Percentiles rank a stretch among this genome's conserved stretches.
Conservation (phyloP, 1,140 invertebrate species). For the Orchesella cincta region DNA sequence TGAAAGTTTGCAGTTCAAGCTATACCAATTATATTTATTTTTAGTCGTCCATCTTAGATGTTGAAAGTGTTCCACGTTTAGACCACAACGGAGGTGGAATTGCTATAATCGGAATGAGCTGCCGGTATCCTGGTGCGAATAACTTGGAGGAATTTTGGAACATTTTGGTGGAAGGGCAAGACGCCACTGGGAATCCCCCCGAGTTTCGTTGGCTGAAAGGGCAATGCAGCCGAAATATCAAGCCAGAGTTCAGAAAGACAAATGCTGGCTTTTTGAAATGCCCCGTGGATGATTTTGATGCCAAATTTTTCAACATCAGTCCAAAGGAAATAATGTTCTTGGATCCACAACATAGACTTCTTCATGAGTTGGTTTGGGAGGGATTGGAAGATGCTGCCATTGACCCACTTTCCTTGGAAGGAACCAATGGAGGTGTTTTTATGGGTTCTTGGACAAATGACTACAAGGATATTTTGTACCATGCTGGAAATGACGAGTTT, state of each 20-base stretch:
- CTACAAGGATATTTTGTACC: not conserved
- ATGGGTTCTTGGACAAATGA: slow-evolving; percentile 29
- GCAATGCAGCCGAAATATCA: no score
- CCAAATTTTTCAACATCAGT: slow-evolving; percentile 61
- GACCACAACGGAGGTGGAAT: no score
- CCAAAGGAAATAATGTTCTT: slow-evolving; percentile 62
- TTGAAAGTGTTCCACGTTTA: no score
- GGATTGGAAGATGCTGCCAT: slow-evolving; percentile 60
- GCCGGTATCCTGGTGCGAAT: not conserved
- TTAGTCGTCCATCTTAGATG: no score
- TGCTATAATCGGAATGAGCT: not conserved
- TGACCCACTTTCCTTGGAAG: slow-evolving; percentile 12
- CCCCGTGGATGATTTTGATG: slow-evolving; percentile 57
- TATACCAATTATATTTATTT: not conserved
- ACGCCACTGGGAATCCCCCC: not conserved
- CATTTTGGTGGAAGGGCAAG: not conserved
- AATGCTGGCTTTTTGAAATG: slow-evolving; percentile 37
- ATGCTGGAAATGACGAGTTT: not conserved
- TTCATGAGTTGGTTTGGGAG: slow-evolving; percentile 66
- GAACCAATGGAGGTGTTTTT: slow-evolving; percentile 36
- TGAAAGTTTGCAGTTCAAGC: not conserved
- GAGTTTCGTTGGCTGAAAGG: not conserved
- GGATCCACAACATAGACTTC: slow-evolving; percentile 65
- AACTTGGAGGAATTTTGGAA: not conserved
- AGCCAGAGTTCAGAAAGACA: not conserved